These are phyloP conservation scores for Centrocercus urophasianus DNA, from an alignment of 2,113 vertebrate genomes.

Conservation along the genomic window DNA sequence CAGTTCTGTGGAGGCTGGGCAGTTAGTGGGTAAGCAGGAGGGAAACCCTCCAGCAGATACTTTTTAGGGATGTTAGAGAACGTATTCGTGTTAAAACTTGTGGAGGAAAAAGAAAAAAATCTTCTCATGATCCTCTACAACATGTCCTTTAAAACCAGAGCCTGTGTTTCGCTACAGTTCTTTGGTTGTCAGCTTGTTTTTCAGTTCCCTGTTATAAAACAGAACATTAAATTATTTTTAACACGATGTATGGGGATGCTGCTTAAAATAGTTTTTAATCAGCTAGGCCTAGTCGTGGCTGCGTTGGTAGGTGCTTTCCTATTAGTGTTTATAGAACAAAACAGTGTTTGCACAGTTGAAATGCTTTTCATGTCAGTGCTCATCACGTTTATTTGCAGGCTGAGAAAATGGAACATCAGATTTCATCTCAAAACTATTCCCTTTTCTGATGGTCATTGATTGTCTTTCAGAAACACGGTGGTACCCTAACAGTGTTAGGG, in stretches of 20 bases:
- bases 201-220: neutral
- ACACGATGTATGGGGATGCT: neutral
- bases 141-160: neutral
- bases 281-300: neutral
- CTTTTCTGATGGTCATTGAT: neutral
- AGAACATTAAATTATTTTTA: slow-evolving; percentile 25
- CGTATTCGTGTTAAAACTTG: neutral
- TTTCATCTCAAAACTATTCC: neutral
- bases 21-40: slow-evolving; percentile 52
- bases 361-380: neutral
- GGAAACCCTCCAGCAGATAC: slow-evolving; percentile 31
- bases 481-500: neutral
- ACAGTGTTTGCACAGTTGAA: neutral
- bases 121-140: neutral
- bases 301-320: neutral
- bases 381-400: neutral
- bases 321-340: neutral
- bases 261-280: slow-evolving; percentile 18
- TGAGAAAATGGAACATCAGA: neutral
- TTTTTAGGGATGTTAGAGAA: slow-evolving; percentile 1
- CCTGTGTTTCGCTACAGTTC: neutral
- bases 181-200: neutral
- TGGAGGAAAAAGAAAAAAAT: neutral
- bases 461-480: neutral
- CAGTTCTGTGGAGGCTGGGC: slow-evolving; percentile 56